Base-by-base conservation (phyloP, 2,888 invertebrate genomes). In the Lydus trimaculatus region DNA sequence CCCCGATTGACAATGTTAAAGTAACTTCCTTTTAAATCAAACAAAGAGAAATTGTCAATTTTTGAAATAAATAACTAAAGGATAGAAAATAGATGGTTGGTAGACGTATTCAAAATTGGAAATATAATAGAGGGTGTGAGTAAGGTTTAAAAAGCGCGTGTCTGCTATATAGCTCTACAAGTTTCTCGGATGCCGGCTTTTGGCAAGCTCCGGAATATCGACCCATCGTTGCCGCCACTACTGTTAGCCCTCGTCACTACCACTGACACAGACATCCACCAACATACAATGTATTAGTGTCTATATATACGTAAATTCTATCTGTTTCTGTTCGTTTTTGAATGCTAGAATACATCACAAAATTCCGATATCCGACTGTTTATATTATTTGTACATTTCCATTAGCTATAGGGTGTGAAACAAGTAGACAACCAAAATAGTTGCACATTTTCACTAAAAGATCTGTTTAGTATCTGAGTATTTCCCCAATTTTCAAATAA, bases 141-240 rank as follows among this genome's bases (percentile, higher is more conserved):
- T 52, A 23, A 25, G 13, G 39, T 25, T 28, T 6, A 61, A 61
- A 61, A 61, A 39, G 61, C 36, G 61, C 61, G 61, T 61, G 61
- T 61, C 43, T 33, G 23, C 7, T 31, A 20, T 61, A 39, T 9
- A 36, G 36, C 48, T 48, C 4, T 36, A 39, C 17, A 61, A 39
- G 25, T 33, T 31, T 17, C 15, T 33, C 33, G 31, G 9, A 28
- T 58, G 31, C 58, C 59, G 13, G 59, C 59, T 25, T 52, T 52
- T 61, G 36, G 61, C 61, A 61, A 43, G 61, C 61, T 36, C 33
- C 61, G 8, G 23, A 33, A 36, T 61, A 61, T 61, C 61, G 61
- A 61, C 61, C 33, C 36, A 36, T 25, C 43, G 20, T 52, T 52
- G 52, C 52, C 52, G 52, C 23, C 52, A 25, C 52, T 52, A 25